Base-by-base conservation (phyloP, 2,888 invertebrate species). In the Apocheima hispidaria region DNA sequence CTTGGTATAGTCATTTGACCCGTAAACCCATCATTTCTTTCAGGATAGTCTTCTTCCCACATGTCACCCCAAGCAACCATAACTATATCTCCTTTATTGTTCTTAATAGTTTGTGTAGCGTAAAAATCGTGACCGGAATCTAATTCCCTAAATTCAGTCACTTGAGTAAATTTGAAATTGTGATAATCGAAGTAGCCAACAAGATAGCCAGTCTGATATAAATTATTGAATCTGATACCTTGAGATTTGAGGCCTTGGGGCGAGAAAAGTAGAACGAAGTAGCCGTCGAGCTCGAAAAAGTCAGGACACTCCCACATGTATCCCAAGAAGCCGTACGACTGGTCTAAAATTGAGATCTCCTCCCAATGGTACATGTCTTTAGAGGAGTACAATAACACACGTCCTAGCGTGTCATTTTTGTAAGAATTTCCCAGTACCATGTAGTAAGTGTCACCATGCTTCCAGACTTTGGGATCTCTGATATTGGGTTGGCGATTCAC, bases 241-340 rank as follows among this genome's bases (percentile, higher is more conserved):
- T 83, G 68, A 1, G 86, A 63, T 50, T 71, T 3, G 0, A 92
- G 59, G 1, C 92, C 91, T 83, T 92, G 91, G 0, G 92, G 88
- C 5, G 91, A 93, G 55, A 93, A 83, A 3, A 93, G 64, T 1
- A 93, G 72, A 14, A 93, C 73, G 64, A 75, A 86, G 51, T 77
- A 71, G 0, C 85, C 87, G 20, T 79, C 59, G 0, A 93, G 60
- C 66, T 88, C 83, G 36, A 93, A 93, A 51, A 93, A 88, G 65
- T 93, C 93, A 0, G 93, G 93, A 75, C 93, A 93, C 70, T 93
- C 93, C 87, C 87, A 93, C 90, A 93, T 91, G 43, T 75, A 88
- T 0, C 90, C 90, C 0, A 89, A 77, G 14, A 65, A 71, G 5
- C 88, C 89, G 49, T 87, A 75, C 0, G 92, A 89, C 69, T 83